These are phyloP conservation scores for Ptychoptera albimana DNA, from an alignment of 2,888 invertebrate species.

Conservation along the genomic window DNA sequence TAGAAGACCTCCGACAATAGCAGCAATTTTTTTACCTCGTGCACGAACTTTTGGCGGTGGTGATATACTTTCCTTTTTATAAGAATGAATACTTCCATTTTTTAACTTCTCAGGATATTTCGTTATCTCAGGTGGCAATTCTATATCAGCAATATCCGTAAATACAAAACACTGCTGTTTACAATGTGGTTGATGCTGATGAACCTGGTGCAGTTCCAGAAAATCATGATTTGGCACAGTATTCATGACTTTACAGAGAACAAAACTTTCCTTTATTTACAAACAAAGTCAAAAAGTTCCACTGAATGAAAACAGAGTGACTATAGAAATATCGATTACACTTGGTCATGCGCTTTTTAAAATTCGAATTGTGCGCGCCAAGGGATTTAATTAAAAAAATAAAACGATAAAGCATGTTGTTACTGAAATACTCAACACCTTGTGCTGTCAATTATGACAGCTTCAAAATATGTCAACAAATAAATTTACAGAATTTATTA, in stretches of 20 bases:
- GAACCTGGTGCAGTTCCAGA: constrained; percentile 27
- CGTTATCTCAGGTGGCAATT: constrained; percentile 29
- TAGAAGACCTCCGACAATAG: constrained; percentile 21
- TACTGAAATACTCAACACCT: too few relatives aligned
- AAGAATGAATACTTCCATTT: constrained; percentile 24
- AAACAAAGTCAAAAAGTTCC: background rate
- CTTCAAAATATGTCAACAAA: too few relatives aligned
- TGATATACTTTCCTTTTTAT: constrained; percentile 20
- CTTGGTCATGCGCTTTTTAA: background rate
- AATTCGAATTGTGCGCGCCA: background rate
- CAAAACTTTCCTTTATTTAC: constrained; percentile 3
- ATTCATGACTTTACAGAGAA: constrained; percentile 18
- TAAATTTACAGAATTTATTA: too few relatives aligned
- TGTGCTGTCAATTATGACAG: too few relatives aligned
- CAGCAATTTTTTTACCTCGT: constrained; percentile 22
- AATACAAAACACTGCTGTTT: constrained; percentile 31
- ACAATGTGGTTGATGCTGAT: constrained; percentile 24
- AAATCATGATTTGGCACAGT: constrained; percentile 29
- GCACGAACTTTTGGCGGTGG: constrained; percentile 9
- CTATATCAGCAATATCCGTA: constrained; percentile 30
- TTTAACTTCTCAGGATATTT: constrained; percentile 28
- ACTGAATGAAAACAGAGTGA: background rate
- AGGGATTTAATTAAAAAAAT: too few relatives aligned
- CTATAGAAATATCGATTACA: too few relatives aligned
- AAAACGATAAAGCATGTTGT: too few relatives aligned